Base-by-base conservation (phyloP, 1,140 invertebrate genomes). In the Drosophila nannoptera region DNA sequence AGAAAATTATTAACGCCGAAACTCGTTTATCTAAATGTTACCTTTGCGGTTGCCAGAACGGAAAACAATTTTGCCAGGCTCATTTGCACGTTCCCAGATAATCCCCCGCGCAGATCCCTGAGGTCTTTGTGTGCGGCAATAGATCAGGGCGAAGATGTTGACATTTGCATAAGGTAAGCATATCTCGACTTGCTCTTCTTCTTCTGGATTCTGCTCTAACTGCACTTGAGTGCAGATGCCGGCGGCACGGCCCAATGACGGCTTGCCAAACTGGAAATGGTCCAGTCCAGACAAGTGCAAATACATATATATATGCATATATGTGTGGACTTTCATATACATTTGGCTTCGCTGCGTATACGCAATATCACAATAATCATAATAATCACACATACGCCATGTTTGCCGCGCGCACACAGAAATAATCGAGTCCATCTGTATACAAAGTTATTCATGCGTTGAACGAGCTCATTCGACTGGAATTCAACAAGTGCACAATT, bases 341-440 rank as follows among this genome's bases (percentile, higher is more conserved):
- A n/a, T n/a, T 36, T 36, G 35, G 6, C 35, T 36, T 6, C 8
- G 8, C 8, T 36, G 6, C 35, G 35, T 7, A 9, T 36, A 7
- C 35, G 8, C 35, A 36, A 7, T 7, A 4, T 22, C 22, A 22
- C 6, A 62, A 58, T 36, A 36, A 36, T n/a, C n/a, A n/a, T 7
- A 62, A 58, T 40, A 22, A 77, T 54, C 49, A 54, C 43, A 59
- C 54, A 55, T 40, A 16, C 53, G 46, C 12, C 32, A 42, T 35
- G 40, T 31, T 12, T 36, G 14, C 48, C 35, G n/a, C 36, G 16
- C 12, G 42, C 12, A 38, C 46, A 66, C 11, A 59, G 36, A 22
- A 33, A 33, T 33, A 7, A 43, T 43, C 22, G n/a, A 31, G 33
- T 32, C 22, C 14, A 42, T 7, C 43, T 32, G 9, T 9, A 29